Evolutionary conservation across 1,140 invertebrate genomes (phyloP).

Genomic region (Heliconius himera): DNA sequence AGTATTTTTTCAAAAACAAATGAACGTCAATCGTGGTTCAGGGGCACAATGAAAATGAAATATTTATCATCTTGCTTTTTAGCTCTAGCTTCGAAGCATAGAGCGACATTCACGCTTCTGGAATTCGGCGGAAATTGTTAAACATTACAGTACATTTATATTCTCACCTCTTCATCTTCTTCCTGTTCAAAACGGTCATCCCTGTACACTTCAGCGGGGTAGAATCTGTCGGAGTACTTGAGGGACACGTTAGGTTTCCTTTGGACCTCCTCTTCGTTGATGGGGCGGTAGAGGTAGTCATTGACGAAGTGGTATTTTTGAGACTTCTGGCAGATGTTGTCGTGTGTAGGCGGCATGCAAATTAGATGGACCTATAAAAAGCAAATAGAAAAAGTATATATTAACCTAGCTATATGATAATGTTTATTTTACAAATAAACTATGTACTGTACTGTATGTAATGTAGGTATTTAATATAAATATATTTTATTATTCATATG

Average conservation of each 20-base stretch:
- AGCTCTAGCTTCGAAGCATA: too few relatives aligned
- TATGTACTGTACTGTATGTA: too few relatives aligned
- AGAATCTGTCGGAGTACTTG: constrained; percentile 93
- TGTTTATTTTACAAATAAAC: background rate
- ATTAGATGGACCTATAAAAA: constrained; percentile 90
- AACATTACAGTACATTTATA: background rate
- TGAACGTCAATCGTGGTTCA: too few relatives aligned
- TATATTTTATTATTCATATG: too few relatives aligned
- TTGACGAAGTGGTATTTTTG: constrained; percentile 96
- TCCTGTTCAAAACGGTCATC: constrained; percentile 86
- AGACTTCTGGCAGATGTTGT: constrained; percentile 94
- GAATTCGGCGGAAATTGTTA: too few relatives aligned
- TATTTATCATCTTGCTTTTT: too few relatives aligned
- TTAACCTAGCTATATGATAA: background rate
- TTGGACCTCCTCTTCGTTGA: constrained; percentile 91
- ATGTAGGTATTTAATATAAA: too few relatives aligned
- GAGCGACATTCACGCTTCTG: too few relatives aligned
- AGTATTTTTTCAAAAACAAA: too few relatives aligned
- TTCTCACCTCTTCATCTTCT: constrained; percentile 80
- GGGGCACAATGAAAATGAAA: too few relatives aligned
- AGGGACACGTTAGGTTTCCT: constrained; percentile 91
- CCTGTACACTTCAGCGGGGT: constrained; percentile 88
- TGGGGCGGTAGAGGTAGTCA: constrained; percentile 94
- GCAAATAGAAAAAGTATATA: constrained; percentile 7
- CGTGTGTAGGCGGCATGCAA: constrained; percentile 94